phyloP scores from a whole-genome alignment of 2,888 invertebrate genomes.

The Epirrhoe alternata region DNA sequence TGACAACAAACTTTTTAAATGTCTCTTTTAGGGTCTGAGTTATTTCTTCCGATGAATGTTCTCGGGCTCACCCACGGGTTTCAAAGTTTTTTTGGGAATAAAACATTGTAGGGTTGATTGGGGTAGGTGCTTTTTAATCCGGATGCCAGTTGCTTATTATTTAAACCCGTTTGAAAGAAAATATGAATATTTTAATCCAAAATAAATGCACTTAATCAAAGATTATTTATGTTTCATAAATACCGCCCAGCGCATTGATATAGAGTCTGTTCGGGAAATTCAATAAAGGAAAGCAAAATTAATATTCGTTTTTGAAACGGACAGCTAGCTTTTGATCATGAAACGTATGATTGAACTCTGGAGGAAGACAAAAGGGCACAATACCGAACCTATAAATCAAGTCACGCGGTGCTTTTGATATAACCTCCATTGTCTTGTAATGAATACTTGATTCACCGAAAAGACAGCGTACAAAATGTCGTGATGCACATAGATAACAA shows the following conservation, averaged over 20 bases:
- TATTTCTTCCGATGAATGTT: slow-evolving; percentile 64
- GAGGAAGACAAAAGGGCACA: slow-evolving; percentile 65
- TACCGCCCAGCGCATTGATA: background rate
- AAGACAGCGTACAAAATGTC: slow-evolving; percentile 41
- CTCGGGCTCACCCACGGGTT: slow-evolving; percentile 39
- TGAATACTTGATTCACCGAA: slow-evolving; percentile 48
- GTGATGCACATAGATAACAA: slow-evolving; percentile 44
- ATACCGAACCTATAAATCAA: slow-evolving; percentile 69
- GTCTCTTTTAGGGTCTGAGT: slow-evolving; percentile 48
- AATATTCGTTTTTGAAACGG: slow-evolving; percentile 48
- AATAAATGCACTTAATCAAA: background rate
- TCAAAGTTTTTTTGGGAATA: slow-evolving; percentile 29
- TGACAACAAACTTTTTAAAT: slow-evolving; percentile 51
- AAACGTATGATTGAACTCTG: slow-evolving; percentile 61
- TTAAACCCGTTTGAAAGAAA: slow-evolving; percentile 3
- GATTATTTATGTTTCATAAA: slow-evolving; percentile 3
- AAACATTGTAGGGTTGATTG: slow-evolving; percentile 44
- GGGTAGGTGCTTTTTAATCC: slow-evolving; percentile 45
- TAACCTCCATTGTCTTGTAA: slow-evolving; percentile 68
- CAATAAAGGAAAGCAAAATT: slow-evolving; percentile 48
- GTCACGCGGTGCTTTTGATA: slow-evolving; percentile 70
- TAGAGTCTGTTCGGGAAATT: slow-evolving; percentile 10
- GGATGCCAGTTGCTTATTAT: slow-evolving; percentile 28
- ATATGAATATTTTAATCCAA: background rate
- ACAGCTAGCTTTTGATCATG: slow-evolving; percentile 62